Evolutionary conservation across 2,113 vertebrate species (phyloP).

Genomic region (Protobothrops flavoviridis): DNA sequence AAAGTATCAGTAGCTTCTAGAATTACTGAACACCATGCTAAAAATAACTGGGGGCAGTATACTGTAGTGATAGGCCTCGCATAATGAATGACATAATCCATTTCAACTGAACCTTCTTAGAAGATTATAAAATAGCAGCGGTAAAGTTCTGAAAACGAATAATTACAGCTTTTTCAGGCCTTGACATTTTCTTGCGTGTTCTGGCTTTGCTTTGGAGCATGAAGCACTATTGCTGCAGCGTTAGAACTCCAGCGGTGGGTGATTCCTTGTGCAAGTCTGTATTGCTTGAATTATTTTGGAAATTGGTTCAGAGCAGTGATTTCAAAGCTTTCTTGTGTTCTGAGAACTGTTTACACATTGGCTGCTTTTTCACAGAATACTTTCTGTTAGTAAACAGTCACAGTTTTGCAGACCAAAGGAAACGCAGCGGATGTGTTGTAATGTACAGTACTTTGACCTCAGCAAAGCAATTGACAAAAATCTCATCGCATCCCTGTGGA

Average conservation of each 20-base stretch:
- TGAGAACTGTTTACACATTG: background rate
- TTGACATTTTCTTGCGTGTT: background rate
- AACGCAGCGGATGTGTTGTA: background rate
- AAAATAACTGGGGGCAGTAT: background rate
- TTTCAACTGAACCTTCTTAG: background rate
- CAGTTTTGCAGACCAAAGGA: background rate
- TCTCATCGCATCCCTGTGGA: background rate
- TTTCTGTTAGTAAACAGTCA: no score
- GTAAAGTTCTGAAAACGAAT: background rate
- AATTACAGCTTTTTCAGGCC: background rate
- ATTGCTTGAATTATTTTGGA: constrained; percentile 8
- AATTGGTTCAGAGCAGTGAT: constrained; percentile 16
- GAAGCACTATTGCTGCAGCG: background rate
- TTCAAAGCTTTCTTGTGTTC: background rate
- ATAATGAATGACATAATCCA: background rate
- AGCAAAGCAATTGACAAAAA: background rate
- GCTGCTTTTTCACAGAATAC: background rate
- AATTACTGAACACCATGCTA: background rate
- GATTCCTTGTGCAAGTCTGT: background rate
- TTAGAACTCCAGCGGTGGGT: background rate
- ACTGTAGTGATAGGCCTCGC: background rate
- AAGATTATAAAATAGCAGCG: background rate
- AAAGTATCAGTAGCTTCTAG: background rate
- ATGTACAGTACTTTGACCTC: background rate
- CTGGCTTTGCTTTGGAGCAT: constrained; percentile 20